Evolutionary conservation across 2,797 vertebrate species (phyloP).

Genomic region (Pseudochirops cupreus): DNA sequence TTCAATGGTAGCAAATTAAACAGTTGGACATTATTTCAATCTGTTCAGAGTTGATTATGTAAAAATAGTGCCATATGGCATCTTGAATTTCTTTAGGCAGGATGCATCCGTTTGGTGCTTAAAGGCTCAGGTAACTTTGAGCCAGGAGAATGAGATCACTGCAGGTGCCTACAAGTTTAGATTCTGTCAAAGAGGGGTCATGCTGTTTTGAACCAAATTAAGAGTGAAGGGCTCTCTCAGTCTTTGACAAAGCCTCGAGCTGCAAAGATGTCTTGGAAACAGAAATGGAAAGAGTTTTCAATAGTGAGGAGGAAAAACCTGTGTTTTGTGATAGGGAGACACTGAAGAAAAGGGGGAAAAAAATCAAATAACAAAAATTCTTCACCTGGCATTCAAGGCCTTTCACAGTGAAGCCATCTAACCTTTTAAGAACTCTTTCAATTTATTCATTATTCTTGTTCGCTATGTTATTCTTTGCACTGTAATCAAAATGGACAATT

Average conservation of each 20-base stretch:
- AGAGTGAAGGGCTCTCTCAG: conserved; percentile 52
- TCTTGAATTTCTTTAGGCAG: conserved; percentile 7
- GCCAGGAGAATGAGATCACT: conserved; percentile 52
- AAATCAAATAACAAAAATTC: not conserved
- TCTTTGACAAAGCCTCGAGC: conserved; percentile 43
- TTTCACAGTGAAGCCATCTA: not conserved
- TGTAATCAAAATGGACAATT: not conserved
- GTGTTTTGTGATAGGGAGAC: not conserved
- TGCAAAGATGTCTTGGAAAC: conserved; percentile 4
- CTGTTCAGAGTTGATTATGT: conserved; percentile 61
- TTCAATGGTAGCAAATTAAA: conserved; percentile 65
- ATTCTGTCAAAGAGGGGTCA: conserved; percentile 52
- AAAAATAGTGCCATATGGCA: conserved; percentile 66
- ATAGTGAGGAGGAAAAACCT: not conserved
- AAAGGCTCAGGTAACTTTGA: conserved; percentile 51
- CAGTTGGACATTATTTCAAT: conserved; percentile 60
- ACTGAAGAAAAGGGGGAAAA: not conserved
- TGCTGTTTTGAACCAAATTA: conserved; percentile 42
- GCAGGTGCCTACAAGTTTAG: conserved; percentile 30
- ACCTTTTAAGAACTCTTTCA: not conserved
- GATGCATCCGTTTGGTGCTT: conserved; percentile 41
- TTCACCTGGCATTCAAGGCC: not conserved
- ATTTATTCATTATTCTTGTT: too few relatives aligned
- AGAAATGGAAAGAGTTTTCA: not conserved
- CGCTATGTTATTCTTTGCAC: not conserved